These are phyloP conservation scores for Antennarius maculatus DNA, from an alignment of 2,797 vertebrate genomes.

Conservation along the genomic window DNA sequence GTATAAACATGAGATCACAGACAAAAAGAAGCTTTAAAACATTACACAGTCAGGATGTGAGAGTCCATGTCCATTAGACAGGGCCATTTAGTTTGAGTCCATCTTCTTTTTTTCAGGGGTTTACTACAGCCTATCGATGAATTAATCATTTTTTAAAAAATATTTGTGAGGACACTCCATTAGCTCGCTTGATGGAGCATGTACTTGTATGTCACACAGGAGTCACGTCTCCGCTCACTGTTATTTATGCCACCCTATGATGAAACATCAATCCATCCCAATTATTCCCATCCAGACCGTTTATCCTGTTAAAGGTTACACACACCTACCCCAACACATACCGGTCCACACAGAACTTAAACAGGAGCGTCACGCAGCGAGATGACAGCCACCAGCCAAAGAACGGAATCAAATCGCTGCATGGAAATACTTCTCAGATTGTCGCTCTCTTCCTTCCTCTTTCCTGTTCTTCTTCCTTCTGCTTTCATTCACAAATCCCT, in stretches of 20 bases:
- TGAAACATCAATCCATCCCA: background rate
- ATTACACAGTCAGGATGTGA: too few species aligned
- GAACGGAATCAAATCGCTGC: background rate
- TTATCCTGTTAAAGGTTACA: constrained; percentile 5
- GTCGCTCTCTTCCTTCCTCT: background rate
- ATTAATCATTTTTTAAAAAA: too few species aligned
- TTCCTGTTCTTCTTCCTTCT: constrained; percentile 15
- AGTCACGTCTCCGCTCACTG: too few species aligned
- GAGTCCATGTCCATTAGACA: too few species aligned
- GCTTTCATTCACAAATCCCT: constrained; percentile 3
- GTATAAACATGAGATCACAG: background rate
- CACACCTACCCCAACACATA: background rate
- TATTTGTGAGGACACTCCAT: too few species aligned
- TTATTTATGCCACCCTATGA: too few species aligned
- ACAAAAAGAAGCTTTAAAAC: too few species aligned
- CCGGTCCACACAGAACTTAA: constrained; percentile 1
- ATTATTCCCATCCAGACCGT: constrained; percentile 19
- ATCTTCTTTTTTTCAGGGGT: too few species aligned
- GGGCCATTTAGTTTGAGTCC: too few species aligned
- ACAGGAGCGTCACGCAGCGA: background rate
- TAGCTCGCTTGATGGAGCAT: too few species aligned
- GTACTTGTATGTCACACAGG: too few species aligned
- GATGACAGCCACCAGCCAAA: constrained; percentile 8
- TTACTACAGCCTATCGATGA: too few species aligned
- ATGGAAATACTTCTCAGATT: constrained; percentile 5